These are phyloP conservation scores for Aspiorhynchus laticeps DNA, from an alignment of 2,113 vertebrate species.

Conservation along the genomic window DNA sequence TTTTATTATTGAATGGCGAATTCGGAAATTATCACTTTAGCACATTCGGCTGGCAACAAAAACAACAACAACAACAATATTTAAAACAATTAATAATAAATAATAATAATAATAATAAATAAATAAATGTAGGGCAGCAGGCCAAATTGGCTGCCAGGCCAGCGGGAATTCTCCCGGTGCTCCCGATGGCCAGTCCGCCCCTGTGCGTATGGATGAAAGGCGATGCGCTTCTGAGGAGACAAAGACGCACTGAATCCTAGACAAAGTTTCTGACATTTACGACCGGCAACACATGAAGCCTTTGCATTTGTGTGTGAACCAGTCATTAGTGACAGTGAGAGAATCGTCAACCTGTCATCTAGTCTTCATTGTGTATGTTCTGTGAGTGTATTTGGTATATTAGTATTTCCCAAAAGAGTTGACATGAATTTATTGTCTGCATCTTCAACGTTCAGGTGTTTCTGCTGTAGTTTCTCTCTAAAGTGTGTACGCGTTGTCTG, in stretches of 20 bases:
- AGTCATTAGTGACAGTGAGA: background rate
- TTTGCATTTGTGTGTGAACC: background rate
- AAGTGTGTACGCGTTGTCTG: constrained; percentile 37
- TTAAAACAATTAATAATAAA: no score
- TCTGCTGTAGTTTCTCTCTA: background rate
- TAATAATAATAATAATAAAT: no score
- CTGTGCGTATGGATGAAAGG: constrained; percentile 15
- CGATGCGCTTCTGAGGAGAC: background rate
- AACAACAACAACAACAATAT: no score
- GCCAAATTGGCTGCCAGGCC: no score
- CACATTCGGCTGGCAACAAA: no score
- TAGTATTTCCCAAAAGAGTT: background rate
- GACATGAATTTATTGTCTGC: background rate
- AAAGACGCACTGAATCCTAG: background rate
- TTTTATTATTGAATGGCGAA: no score
- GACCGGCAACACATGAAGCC: background rate
- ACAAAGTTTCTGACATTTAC: constrained; percentile 10
- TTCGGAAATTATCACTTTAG: no score
- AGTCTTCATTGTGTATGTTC: background rate
- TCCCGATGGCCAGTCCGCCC: no score
- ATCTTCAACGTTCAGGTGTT: background rate
- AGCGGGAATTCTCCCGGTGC: no score
- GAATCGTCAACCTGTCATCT: background rate
- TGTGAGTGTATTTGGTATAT: background rate
- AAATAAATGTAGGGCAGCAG: no score